phyloP scores from a whole-genome alignment of 2,113 vertebrate species.

The Antechinus flavipes region DNA sequence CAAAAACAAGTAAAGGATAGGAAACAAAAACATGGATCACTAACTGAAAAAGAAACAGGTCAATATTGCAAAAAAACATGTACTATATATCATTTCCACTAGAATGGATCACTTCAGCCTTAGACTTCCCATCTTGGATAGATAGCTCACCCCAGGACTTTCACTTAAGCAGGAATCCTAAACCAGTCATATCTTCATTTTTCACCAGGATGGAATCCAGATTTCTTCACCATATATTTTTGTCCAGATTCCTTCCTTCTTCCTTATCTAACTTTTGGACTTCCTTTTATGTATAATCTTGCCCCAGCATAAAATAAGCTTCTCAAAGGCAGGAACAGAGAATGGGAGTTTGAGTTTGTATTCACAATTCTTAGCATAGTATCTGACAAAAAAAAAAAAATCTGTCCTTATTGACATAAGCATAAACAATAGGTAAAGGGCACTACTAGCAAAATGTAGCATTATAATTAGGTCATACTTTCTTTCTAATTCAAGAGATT shows the following conservation, averaged over 20 bases:
- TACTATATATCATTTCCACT: background rate
- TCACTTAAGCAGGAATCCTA: background rate
- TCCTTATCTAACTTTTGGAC: background rate
- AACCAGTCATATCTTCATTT: background rate
- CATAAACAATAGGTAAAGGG: background rate
- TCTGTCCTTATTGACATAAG: background rate
- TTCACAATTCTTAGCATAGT: background rate
- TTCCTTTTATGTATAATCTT: background rate
- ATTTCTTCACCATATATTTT: background rate
- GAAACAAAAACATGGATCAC: background rate
- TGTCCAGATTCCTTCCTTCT: background rate
- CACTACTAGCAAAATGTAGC: background rate
- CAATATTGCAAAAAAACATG: background rate
- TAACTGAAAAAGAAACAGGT: background rate
- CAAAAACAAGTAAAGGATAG: background rate
- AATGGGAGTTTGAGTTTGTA: background rate
- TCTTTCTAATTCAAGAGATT: background rate
- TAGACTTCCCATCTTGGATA: background rate
- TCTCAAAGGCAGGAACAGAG: background rate
- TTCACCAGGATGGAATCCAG: background rate
- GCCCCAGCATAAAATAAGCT: background rate
- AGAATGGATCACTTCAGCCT: background rate
- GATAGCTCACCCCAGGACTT: background rate
- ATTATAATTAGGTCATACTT: background rate
- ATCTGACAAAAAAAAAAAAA: background rate